Evolutionary conservation across 2,888 invertebrate genomes (phyloP), one percentile per base, ranked within the genome.

Genomic region (Leptinotarsa juncta): DNA sequence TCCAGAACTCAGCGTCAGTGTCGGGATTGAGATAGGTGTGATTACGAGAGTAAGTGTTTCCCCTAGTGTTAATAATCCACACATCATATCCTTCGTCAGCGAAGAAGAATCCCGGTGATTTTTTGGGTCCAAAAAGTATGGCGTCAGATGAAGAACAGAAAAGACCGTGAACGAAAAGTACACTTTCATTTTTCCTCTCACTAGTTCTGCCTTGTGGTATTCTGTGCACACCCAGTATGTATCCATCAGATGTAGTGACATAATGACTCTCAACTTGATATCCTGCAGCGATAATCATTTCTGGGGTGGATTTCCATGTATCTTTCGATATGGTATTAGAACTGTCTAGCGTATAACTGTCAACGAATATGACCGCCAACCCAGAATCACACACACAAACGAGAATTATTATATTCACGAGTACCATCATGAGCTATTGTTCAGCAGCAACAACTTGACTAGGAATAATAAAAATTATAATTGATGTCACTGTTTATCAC

Each of bases 21-120:
- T 82, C 78, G 3, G 85, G 84, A 78, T 85, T 77, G 86, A 85
- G 75, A 2, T 84, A 85, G 2, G 82, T 82, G 81, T 93, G 92
- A n/a, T 84, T 86, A 60, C 86, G 86, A 20, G 89, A 89, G 82
- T 91, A 92, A 1, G 87, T 88, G 81, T 89, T 92, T 4, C 93
- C 93, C 60, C 93, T 87, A 51, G 87, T 86, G 81, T 93, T 93
- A 0, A 90, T 91, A 78, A 93, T 77, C 91, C 91, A 93, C 0
- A 90, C 90, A 70, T 90, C 90, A 77, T 88, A 90, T 20, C 90
- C 90, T 26, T 83, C 82, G 72, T 89, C 88, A 4, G 89, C 87
- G 48, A 90, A 80, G 48, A 86, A 74, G 71, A 86, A 89, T 0
- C 83, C 89, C 7, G 91, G 83, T 14, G 65, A 66, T 14, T 4